Base-by-base conservation (phyloP, 2,888 invertebrate species). In the Leptinotarsa haldemani region DNA sequence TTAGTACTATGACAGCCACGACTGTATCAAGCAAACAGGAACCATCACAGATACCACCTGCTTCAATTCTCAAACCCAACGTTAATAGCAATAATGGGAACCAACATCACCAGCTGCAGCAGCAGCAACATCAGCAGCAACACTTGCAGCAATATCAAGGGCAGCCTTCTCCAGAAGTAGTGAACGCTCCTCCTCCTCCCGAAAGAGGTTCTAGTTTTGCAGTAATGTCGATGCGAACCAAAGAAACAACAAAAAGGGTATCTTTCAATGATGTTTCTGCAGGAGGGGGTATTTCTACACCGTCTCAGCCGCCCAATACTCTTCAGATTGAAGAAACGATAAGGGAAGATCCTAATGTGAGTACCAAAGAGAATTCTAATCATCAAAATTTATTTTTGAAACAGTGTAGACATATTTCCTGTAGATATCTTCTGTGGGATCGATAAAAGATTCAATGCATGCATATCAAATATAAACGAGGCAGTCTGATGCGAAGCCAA, bases 191-290 rank as follows among this genome's bases (percentile, higher is more conserved):
- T 1, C 91, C 94, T 63, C 96, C 96, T 25, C 97, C 97, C 3
- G 95, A 96, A 86, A 91, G 97, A 77, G 95, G 95, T 73, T 96
- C 96, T 40, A 96, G 96, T 58, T 97, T 95, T 87, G 92, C 94
- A 4, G 92, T 95, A 46, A 95, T 96, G 94, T 93, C 92, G 12
- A 94, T 88, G 84, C 82, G 88, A 65, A 83, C 84, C 18, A 87
- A 87, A 77, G 88, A 87, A 48, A 84, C 83, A n/a, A 86, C 86
- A 1, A 88, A 88, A 76, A 79, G 88, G 64, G 88, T 88, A 18
- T 87, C 87, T 0, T 88, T 88, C 64, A 79, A 79, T 40, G 79
- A 79, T 66, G 69, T 74, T 4, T 74, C 76, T 1, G 75, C 72
- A 7, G 68, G 70, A 12, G 69, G 69, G 2, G 46, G 46, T 4